A percentile compares a stretch with the other conserved stretches of the same genome.
Conservation (phyloP, 1,140 invertebrate genomes). For the Zaprionus vittiger region DNA sequence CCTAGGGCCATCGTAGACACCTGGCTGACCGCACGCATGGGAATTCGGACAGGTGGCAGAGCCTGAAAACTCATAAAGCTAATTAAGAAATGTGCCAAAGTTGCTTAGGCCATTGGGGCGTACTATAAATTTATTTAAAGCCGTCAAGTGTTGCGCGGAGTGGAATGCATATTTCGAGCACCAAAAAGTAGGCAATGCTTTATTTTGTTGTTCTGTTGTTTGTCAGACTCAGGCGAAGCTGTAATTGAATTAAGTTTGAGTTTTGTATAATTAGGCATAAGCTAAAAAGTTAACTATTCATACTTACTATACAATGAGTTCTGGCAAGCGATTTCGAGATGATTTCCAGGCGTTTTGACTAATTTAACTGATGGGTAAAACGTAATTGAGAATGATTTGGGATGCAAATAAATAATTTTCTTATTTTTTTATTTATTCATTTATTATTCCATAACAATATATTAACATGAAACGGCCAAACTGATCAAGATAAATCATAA, state of each 20-base stretch:
- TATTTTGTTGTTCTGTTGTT: background rate
- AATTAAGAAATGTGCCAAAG: constrained; percentile 80
- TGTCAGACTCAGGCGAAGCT: constrained; percentile 6
- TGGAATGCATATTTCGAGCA: constrained; percentile 50
- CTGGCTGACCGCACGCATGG: constrained; percentile 74
- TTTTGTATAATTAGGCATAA: constrained; percentile 45
- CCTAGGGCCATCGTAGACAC: constrained; percentile 32
- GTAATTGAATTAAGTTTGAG: constrained; percentile 44
- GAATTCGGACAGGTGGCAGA: constrained; percentile 67
- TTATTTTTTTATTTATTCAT: no score
- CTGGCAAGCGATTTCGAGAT: background rate
- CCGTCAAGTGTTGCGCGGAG: constrained; percentile 27
- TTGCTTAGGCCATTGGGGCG: constrained; percentile 24
- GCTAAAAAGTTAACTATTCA: constrained; percentile 23
- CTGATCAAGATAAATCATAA: no score
- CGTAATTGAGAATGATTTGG: no score
- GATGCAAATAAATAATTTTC: no score
- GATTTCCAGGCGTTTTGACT: background rate
- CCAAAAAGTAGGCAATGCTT: constrained; percentile 22
- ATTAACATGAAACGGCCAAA: no score
- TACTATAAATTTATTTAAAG: constrained; percentile 69
- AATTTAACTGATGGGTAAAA: background rate
- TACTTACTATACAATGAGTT: background rate
- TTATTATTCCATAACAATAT: no score
- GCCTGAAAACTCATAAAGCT: constrained; percentile 73